Percentiles rank a stretch among this genome's conserved stretches.
These are phyloP conservation scores for Onthophagus taurus DNA, from an alignment of 1,140 invertebrate genomes.

Conservation along the genomic window DNA sequence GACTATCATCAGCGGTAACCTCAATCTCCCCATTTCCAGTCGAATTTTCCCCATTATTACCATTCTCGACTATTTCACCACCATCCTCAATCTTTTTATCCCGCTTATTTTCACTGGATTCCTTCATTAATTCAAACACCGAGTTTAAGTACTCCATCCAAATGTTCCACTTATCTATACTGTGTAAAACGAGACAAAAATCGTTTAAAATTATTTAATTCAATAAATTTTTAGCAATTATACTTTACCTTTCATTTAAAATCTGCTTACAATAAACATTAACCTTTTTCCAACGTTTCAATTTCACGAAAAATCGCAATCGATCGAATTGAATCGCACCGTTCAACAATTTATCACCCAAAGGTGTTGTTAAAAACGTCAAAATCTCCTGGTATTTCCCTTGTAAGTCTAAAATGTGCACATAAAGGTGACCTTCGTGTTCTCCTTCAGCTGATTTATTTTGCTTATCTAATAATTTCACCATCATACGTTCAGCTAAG, in stretches of 20 bases:
- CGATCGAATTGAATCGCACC: constrained; percentile 54
- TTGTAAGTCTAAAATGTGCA: constrained; percentile 82
- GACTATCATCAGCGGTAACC: constrained; percentile 38
- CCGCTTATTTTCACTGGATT: constrained; percentile 11
- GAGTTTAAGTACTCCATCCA: constrained; percentile 63
- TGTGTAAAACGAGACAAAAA: constrained; percentile 26
- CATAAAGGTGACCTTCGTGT: constrained; percentile 83
- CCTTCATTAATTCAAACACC: constrained; percentile 46
- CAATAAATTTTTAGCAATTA: no score
- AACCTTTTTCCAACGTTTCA: constrained; percentile 62
- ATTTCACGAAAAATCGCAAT: constrained; percentile 61
- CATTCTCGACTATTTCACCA: constrained; percentile 15
- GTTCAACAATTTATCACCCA: constrained; percentile 53
- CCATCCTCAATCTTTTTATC: constrained; percentile 23
- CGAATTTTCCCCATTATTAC: constrained; percentile 24
- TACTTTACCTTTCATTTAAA: constrained; percentile 55
- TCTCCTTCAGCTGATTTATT: constrained; percentile 88
- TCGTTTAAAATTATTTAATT: neutral
- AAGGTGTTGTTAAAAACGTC: constrained; percentile 64
- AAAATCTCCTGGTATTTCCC: constrained; percentile 75
- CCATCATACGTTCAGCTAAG: constrained; percentile 76
- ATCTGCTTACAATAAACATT: constrained; percentile 60
- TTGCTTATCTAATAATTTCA: constrained; percentile 82
- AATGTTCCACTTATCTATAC: constrained; percentile 66
- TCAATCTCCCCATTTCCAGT: no score